Percentiles rank a stretch among this genome's conserved stretches.
Evolutionary conservation across 2,797 vertebrate species (phyloP).

Genomic region (Discoglossus pictus): DNA sequence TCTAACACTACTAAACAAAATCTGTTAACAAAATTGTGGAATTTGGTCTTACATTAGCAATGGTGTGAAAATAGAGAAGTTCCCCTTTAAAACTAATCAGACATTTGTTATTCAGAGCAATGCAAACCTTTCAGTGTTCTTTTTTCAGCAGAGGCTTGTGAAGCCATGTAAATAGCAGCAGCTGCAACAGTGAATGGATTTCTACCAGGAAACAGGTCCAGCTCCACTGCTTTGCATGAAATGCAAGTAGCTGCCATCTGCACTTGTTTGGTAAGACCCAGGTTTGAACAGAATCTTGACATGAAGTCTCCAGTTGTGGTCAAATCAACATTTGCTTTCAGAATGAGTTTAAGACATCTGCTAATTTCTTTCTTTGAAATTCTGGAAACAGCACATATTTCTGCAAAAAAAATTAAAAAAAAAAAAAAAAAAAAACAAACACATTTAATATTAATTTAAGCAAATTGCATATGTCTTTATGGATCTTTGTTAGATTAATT

Average conservation of each 20-base stretch:
- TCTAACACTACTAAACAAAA: too few relatives aligned
- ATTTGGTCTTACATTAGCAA: too few relatives aligned
- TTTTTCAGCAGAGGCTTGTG: constrained; percentile 96
- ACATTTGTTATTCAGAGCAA: too few relatives aligned
- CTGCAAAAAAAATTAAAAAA: constrained; percentile 64
- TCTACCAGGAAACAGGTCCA: constrained; percentile 94
- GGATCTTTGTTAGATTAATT: too few relatives aligned
- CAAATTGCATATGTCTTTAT: too few relatives aligned
- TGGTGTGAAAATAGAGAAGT: too few relatives aligned
- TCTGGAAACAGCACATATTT: constrained; percentile 96
- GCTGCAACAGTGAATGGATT: constrained; percentile 97
- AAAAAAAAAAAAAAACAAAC: neutral
- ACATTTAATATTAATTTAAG: too few relatives aligned
- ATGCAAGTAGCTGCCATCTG: constrained; percentile 97
- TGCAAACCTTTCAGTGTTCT: constrained; percentile 93
- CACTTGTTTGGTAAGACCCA: constrained; percentile 94
- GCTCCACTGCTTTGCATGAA: constrained; percentile 92
- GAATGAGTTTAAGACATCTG: constrained; percentile 90
- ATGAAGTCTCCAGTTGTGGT: constrained; percentile 99
- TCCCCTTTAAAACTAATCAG: too few relatives aligned
- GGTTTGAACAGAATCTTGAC: constrained; percentile 94
- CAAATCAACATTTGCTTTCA: constrained; percentile 97
- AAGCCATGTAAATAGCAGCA: constrained; percentile 98
- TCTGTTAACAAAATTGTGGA: too few relatives aligned
- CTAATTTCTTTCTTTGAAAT: constrained; percentile 99